These are phyloP conservation scores for Hipparchia sbordonii DNA, from an alignment of 2,888 invertebrate genomes.

Conservation along the genomic window DNA sequence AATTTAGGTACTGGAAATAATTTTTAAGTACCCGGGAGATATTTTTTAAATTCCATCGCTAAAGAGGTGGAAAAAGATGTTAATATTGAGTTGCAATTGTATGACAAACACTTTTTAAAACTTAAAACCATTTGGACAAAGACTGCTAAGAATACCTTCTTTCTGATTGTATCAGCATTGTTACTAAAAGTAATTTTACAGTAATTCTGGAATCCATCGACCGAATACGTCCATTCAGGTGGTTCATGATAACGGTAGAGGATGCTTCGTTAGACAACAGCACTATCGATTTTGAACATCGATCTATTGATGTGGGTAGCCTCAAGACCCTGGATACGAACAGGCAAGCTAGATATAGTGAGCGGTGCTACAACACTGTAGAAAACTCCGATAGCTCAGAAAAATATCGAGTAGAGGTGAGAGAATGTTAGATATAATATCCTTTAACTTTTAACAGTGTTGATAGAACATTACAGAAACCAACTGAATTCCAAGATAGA, in stretches of 20 bases:
- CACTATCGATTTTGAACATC: conserved; percentile 49
- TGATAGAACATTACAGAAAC: too few species aligned
- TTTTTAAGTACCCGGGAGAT: too few species aligned
- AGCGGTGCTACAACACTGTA: conserved; percentile 64
- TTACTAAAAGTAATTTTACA: conserved; percentile 35
- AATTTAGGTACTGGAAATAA: too few species aligned
- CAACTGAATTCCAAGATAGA: too few species aligned
- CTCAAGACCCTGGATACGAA: conserved; percentile 65
- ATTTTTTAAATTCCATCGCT: too few species aligned
- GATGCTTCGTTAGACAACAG: conserved; percentile 65
- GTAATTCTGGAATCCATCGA: conserved; percentile 56
- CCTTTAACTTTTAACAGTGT: too few species aligned
- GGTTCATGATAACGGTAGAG: conserved; percentile 77
- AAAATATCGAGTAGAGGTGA: conserved; percentile 63
- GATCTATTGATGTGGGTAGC: conserved; percentile 59
- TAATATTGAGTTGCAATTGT: too few species aligned
- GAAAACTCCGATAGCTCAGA: conserved; percentile 70
- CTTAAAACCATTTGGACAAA: too few species aligned
- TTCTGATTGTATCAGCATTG: not conserved
- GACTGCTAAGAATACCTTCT: too few species aligned
- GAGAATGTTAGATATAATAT: too few species aligned
- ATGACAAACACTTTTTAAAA: too few species aligned
- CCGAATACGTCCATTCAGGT: conserved; percentile 58
- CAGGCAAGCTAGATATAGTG: conserved; percentile 63
- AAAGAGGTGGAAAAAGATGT: too few species aligned